phyloP scores from a whole-genome alignment of 2,113 vertebrate genomes.

The Prionailurus viverrinus region DNA sequence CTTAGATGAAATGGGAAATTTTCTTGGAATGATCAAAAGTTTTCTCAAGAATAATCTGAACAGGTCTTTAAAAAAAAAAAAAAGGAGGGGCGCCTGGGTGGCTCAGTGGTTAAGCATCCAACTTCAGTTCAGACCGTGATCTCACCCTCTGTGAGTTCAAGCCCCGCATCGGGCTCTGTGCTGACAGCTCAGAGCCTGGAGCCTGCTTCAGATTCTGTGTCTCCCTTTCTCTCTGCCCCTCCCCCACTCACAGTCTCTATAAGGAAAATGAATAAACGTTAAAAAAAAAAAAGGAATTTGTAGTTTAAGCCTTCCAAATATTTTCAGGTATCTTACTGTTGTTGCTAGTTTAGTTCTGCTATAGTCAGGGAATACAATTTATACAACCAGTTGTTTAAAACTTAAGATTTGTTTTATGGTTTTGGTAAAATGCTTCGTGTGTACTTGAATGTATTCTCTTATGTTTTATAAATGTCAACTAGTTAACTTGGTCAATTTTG shows the following conservation, averaged over 20 bases:
- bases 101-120: too few relatives aligned
- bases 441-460: not conserved
- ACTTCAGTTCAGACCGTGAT: too few relatives aligned
- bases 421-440: not conserved
- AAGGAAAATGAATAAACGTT: too few relatives aligned
- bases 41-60: not conserved
- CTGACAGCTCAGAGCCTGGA: too few relatives aligned
- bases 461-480: not conserved
- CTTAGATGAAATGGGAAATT: not conserved
- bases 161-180: too few relatives aligned
- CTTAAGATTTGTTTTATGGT: not conserved
- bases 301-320: not conserved
- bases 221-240: too few relatives aligned
- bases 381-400: not conserved
- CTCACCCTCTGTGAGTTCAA: too few relatives aligned
- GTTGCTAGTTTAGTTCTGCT: not conserved
- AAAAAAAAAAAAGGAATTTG: not conserved
- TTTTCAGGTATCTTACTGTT: not conserved
- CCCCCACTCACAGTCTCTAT: too few relatives aligned
- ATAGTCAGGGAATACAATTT: not conserved
- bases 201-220: too few relatives aligned
- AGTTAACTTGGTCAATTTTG: not conserved
- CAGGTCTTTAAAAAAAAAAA: not conserved
- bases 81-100: too few relatives aligned
- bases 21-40: not conserved